These are phyloP conservation scores for Strigamia maritima DNA, from an alignment of 2,888 invertebrate genomes.

Conservation along the genomic window DNA sequence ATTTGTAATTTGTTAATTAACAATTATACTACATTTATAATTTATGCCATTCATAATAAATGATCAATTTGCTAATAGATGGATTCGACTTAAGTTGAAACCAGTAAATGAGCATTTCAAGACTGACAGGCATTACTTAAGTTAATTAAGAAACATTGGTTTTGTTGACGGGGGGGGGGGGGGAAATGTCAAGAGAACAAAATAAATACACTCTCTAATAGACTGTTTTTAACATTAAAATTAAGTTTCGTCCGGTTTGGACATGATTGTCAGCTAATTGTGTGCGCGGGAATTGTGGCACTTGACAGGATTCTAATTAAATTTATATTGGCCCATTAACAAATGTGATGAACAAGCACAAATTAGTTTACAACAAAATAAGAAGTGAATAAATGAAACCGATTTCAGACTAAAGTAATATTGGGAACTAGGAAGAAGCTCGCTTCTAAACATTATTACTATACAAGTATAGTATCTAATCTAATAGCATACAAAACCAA, in stretches of 20 bases:
- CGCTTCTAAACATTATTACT: not conserved
- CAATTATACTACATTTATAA: not conserved
- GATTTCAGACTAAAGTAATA: not conserved
- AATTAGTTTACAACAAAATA: slow-evolving; percentile 6
- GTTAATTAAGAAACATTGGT: slow-evolving; percentile 9
- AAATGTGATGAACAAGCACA: slow-evolving; percentile 22
- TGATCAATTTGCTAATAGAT: slow-evolving; percentile 11
- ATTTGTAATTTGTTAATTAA: slow-evolving; percentile 8
- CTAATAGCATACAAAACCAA: not conserved
- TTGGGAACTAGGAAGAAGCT: not conserved
- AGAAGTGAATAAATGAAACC: not conserved
- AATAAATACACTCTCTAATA: not conserved
- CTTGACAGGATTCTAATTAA: slow-evolving; percentile 25
- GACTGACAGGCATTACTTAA: slow-evolving; percentile 8
- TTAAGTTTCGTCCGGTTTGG: slow-evolving; percentile 6
- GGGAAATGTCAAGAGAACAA: not conserved
- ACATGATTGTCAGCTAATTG: slow-evolving; percentile 25
- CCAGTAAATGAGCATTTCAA: slow-evolving; percentile 24
- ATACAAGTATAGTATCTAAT: too few relatives aligned
- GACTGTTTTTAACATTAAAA: slow-evolving; percentile 18
- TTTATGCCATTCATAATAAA: not conserved
- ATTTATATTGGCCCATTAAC: slow-evolving; percentile 28
- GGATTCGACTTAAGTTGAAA: not conserved
- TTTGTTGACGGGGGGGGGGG: not conserved
- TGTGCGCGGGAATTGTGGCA: slow-evolving; percentile 22